Conservation (phyloP, 2,113 vertebrate genomes). For the Passerina amoena region DNA sequence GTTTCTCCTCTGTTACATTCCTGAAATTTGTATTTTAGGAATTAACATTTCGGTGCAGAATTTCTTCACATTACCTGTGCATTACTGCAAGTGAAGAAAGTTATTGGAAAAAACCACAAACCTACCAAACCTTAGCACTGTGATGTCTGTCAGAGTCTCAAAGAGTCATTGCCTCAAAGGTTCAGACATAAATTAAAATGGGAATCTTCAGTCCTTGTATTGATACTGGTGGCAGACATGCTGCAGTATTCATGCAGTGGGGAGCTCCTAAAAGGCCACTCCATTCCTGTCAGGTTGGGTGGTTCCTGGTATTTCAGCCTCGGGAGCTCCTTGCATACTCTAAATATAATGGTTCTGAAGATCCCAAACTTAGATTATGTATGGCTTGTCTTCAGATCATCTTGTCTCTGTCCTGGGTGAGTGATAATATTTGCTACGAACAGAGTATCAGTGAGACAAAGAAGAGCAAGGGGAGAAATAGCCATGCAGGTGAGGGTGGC, state of each 20-base stretch:
- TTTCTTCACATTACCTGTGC: not conserved
- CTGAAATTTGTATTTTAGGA: not conserved
- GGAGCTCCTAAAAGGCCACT: not conserved
- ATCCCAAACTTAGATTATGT: not conserved
- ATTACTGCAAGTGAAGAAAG: not conserved
- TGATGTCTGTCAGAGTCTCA: not conserved
- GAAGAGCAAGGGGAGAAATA: not conserved
- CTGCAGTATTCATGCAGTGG: too few relatives aligned
- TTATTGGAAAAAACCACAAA: not conserved
- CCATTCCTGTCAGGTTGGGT: fast-evolving
- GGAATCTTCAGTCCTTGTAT: not conserved
- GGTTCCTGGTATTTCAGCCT: not conserved
- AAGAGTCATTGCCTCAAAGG: not conserved
- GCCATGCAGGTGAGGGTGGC: too few relatives aligned
- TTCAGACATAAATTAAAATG: not conserved
- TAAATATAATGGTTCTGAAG: not conserved
- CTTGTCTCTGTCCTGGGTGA: not conserved
- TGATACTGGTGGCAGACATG: not conserved
- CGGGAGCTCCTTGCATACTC: not conserved
- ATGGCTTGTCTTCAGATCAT: not conserved
- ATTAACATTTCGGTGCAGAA: not conserved
- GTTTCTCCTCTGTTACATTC: not conserved
- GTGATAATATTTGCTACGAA: not conserved
- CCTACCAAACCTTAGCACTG: not conserved
- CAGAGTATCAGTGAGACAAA: not conserved